These are phyloP conservation scores for Sisyra nigra DNA, from an alignment of 2,888 invertebrate genomes.

Conservation along the genomic window DNA sequence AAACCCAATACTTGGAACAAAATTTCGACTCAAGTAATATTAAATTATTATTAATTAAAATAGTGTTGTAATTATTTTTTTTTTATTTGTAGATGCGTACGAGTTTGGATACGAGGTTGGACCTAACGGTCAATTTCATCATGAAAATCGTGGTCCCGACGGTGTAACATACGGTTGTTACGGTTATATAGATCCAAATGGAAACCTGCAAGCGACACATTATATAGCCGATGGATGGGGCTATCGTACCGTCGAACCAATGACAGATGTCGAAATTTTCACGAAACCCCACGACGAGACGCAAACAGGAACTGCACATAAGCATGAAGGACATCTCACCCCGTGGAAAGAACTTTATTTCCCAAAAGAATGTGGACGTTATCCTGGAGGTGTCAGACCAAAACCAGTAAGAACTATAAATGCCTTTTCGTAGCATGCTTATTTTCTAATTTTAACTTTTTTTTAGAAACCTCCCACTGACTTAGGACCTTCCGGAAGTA, in stretches of 20 bases:
- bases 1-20: constrained; percentile 59
- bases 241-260: constrained; percentile 54
- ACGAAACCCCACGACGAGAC: constrained; percentile 27
- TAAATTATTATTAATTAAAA: neutral
- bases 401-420: constrained; percentile 6
- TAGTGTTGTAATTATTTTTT: neutral
- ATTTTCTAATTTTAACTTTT: neutral
- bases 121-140: constrained; percentile 61
- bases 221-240: constrained; percentile 66
- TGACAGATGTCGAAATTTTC: constrained; percentile 49
- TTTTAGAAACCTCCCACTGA: neutral
- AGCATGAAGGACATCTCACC: constrained; percentile 36
- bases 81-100: constrained; percentile 41
- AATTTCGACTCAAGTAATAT: constrained; percentile 59
- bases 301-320: constrained; percentile 13
- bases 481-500: constrained; percentile 9
- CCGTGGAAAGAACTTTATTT: constrained; percentile 54
- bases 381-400: constrained; percentile 11
- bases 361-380: constrained; percentile 52
- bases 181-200: constrained; percentile 55
- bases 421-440: constrained; percentile 6
- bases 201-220: constrained; percentile 49
- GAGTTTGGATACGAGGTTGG: constrained; percentile 65
- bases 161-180: constrained; percentile 69
- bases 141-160: constrained; percentile 58